Percentiles rank a stretch among this genome's conserved stretches.
These are phyloP conservation scores for Melanerpes aurifrons DNA, from an alignment of 2,113 vertebrate genomes.

Conservation along the genomic window DNA sequence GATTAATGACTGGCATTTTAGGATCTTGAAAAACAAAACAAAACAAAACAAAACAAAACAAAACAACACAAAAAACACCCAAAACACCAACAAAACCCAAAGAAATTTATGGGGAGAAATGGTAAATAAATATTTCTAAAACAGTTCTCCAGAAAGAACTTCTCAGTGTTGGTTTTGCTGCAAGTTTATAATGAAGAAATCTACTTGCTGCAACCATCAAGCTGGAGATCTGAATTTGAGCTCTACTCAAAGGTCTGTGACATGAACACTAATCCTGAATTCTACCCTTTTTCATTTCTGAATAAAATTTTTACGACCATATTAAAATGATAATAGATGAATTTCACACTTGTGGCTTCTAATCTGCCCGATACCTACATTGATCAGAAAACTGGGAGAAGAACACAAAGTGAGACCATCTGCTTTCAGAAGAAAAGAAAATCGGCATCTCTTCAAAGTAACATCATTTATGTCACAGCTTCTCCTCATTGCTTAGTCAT, in stretches of 20 bases:
- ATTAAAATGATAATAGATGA: not conserved
- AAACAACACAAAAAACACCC: too few relatives aligned
- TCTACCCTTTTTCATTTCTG: not conserved
- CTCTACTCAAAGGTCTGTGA: not conserved
- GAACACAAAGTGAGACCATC: not conserved
- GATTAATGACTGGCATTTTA: not conserved
- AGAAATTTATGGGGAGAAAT: not conserved
- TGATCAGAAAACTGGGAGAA: not conserved
- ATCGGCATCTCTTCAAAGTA: not conserved
- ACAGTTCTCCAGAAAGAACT: not conserved
- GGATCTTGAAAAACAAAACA: not conserved
- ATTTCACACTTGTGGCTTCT: not conserved
- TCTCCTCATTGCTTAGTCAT: not conserved
- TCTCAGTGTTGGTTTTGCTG: not conserved
- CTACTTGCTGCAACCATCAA: not conserved
- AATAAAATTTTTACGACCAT: not conserved
- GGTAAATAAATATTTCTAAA: not conserved
- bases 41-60: too few relatives aligned
- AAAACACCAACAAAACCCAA: too few relatives aligned
- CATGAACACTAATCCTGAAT: not conserved
- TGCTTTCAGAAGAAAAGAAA: not conserved
- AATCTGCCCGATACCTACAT: not conserved
- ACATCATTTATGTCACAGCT: not conserved
- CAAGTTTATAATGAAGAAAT: not conserved
- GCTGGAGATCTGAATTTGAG: not conserved